These are phyloP conservation scores for Linyphia triangularis DNA, from an alignment of 2,888 invertebrate species.

Conservation along the genomic window DNA sequence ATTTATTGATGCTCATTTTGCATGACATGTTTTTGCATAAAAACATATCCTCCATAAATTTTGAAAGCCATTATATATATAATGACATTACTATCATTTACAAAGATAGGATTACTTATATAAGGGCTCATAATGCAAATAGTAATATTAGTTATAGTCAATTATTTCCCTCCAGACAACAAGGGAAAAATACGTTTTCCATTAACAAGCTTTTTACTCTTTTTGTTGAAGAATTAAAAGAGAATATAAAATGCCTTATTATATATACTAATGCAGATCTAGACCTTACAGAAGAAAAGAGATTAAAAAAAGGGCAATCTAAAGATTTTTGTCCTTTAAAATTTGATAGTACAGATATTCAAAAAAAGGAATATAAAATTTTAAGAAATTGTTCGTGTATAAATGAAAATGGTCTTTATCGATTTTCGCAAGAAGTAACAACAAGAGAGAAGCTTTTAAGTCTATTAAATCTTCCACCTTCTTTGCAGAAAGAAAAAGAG, in stretches of 20 bases:
- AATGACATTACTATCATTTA: constrained; percentile 29
- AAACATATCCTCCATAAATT: constrained; percentile 49
- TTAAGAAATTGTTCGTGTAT: constrained; percentile 56
- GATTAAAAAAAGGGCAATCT: too few relatives aligned
- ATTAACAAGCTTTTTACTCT: constrained; percentile 43
- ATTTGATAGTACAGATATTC: too few relatives aligned
- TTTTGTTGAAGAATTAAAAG: constrained; percentile 44
- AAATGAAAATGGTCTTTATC: constrained; percentile 50
- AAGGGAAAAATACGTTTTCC: constrained; percentile 46
- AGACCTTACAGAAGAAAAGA: constrained; percentile 52
- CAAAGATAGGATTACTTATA: constrained; percentile 40
- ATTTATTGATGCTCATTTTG: constrained; percentile 50
- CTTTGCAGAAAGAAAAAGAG: constrained; percentile 45
- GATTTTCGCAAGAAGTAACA: constrained; percentile 46
- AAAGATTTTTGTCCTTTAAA: constrained; percentile 50
- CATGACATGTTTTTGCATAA: too few relatives aligned
- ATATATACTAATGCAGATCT: constrained; percentile 44
- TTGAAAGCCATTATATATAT: constrained; percentile 37
- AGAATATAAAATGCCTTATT: constrained; percentile 42
- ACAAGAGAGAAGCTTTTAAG: constrained; percentile 53
- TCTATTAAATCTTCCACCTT: constrained; percentile 48
- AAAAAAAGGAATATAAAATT: constrained; percentile 55
- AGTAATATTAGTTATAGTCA: constrained; percentile 49
- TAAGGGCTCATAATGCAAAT: constrained; percentile 44
- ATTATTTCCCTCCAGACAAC: constrained; percentile 35